Base-by-base conservation (phyloP, 2,888 invertebrate genomes). In the Lithophane ornitopus region DNA sequence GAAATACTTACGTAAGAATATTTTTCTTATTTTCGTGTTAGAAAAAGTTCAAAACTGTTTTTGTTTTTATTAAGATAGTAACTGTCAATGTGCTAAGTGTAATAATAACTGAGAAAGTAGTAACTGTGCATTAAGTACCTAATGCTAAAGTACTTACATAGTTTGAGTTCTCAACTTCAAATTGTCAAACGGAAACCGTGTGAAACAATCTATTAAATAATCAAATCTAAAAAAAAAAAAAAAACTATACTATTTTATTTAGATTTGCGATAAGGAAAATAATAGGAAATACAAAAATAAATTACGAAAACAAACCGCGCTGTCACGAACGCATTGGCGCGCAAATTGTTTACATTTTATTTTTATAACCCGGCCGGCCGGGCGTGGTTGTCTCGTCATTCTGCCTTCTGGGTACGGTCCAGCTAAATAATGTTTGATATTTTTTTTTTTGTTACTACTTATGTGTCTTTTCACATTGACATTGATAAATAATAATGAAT, bases 331-430 rank as follows among this genome's bases (percentile, higher is more conserved):
- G 58, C 44, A 77, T 93, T 94, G 93, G 93, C 94, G 90, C 89
- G 89, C 73, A 85, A 89, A 91, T 85, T 94, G 93, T 94, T 95
- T 94, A 93, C 91, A 78, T 90, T 79, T 90, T 93, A 91, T 93
- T 93, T 94, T 91, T 92, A 91, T 89, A 80, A n/a, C 56, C 62
- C 76, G 87, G 83, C 62, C 76, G 87, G 84, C 69, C 88, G 87
- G 89, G 90, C 88, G 89, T 90, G 90, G 89, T 87, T 85, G 83
- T 61, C 74, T 39, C 67, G 49, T 80, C 61, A 74, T 70, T 80
- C 68, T 39, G 73, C 58, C 67, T 80, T 49, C 22, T 85, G 82
- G 85, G 49, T 61, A 52, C 56, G 58, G 39, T 77, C 78, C 82
- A 83, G 56, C 34, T 58, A 34, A 62, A 66, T 49, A 62, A 66